These are phyloP conservation scores for Platypus cylindrus DNA, from an alignment of 2,888 invertebrate species.

Conservation along the genomic window DNA sequence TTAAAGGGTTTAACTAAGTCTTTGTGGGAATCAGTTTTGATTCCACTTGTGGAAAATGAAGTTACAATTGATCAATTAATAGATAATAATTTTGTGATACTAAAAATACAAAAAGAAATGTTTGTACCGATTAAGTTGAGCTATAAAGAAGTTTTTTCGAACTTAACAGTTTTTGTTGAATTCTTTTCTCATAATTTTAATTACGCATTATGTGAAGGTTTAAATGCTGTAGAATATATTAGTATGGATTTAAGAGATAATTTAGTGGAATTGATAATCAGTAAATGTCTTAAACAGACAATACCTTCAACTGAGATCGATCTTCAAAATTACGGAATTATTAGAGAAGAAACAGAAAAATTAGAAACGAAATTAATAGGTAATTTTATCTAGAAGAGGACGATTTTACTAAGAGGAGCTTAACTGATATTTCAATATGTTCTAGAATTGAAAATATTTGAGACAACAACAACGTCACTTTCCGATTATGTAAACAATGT, in stretches of 20 bases:
- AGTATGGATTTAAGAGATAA: constrained; percentile 43
- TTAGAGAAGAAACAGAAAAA: constrained; percentile 49
- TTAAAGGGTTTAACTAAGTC: constrained; percentile 45
- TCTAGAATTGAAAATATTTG: constrained; percentile 42
- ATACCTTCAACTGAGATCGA: constrained; percentile 66
- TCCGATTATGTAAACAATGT: constrained; percentile 59
- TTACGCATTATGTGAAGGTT: constrained; percentile 34
- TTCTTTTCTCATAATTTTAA: constrained; percentile 46
- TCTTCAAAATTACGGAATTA: constrained; percentile 48
- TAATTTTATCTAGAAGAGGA: too few species aligned
- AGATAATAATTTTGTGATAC: constrained; percentile 25
- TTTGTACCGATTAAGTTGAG: constrained; percentile 33
- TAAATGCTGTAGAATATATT: constrained; percentile 42
- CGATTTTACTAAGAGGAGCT: background rate
- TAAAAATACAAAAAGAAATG: constrained; percentile 30
- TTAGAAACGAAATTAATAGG: constrained; percentile 50
- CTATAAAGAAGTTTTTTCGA: constrained; percentile 44
- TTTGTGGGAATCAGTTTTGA: constrained; percentile 44
- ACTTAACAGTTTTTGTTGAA: constrained; percentile 43
- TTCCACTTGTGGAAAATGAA: constrained; percentile 40
- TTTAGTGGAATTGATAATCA: constrained; percentile 52
- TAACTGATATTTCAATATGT: constrained; percentile 17
- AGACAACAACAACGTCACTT: constrained; percentile 43
- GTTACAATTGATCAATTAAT: constrained; percentile 7
- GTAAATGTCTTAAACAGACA: constrained; percentile 60